phyloP scores from a whole-genome alignment of 2,888 invertebrate genomes.

The Pachymerium ferrugineum region DNA sequence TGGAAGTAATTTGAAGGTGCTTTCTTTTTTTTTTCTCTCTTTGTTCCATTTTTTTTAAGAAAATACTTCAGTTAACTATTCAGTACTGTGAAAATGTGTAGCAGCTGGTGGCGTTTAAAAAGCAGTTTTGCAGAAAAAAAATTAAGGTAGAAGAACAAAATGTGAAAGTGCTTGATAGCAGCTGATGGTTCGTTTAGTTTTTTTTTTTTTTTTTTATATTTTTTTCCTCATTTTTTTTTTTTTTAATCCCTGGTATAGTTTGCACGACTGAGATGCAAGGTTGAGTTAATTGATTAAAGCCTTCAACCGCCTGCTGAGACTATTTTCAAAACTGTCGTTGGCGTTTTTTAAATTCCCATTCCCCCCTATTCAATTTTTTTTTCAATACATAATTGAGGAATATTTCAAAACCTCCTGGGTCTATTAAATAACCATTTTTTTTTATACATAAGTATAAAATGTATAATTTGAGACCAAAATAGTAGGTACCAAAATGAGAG shows the following conservation, averaged over 20 bases:
- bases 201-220: neutral
- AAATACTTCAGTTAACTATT: neutral
- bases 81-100: neutral
- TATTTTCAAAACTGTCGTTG: neutral
- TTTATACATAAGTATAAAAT: neutral
- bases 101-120: neutral
- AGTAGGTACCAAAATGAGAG: neutral
- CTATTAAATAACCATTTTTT: neutral
- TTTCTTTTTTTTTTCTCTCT: neutral
- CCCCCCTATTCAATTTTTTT: neutral
- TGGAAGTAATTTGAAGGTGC: constrained; percentile 8
- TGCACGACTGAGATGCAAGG: neutral
- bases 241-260: neutral
- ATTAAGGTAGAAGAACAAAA: neutral
- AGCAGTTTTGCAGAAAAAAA: neutral
- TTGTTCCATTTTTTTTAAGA: neutral
- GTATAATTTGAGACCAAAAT: neutral
- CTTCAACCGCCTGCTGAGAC: neutral
- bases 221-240: neutral
- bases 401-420: neutral
- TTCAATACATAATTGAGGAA: neutral
- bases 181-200: constrained; percentile 6
- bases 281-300: constrained; percentile 2
- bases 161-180: neutral
- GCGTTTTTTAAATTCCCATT: neutral